These are phyloP conservation scores for Tetramorium alpestre DNA, from an alignment of 1,140 invertebrate genomes.

Conservation along the genomic window DNA sequence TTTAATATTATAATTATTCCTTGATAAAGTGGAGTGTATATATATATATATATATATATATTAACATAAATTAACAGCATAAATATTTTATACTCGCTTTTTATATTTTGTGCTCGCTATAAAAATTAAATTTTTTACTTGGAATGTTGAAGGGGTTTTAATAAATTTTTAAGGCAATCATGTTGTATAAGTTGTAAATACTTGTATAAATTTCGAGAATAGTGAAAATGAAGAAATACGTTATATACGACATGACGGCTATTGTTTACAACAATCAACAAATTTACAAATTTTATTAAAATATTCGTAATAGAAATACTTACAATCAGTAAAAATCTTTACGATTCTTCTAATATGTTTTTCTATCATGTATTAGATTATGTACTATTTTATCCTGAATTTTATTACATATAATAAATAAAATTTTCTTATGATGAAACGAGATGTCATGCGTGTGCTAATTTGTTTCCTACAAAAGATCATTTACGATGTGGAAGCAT, in stretches of 20 bases:
- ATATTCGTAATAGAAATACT: not conserved
- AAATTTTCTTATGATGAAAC: conserved; percentile 11
- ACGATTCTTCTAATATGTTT: not conserved
- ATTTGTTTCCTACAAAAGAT: conserved; percentile 17
- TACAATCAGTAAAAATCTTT: not conserved
- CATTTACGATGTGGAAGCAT: conserved; percentile 18
- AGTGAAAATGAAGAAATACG: not conserved
- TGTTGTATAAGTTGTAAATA: not conserved
- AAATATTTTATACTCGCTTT: not conserved
- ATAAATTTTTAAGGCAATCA: not conserved
- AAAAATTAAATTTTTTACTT: not conserved
- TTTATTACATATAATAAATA: not conserved
- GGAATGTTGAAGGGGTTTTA: not conserved
- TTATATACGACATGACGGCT: not conserved
- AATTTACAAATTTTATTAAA: not conserved
- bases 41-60: too few species aligned
- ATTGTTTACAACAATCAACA: not conserved
- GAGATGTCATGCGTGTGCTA: not conserved
- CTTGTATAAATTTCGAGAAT: not conserved
- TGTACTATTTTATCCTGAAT: not conserved
- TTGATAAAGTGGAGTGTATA: not conserved
- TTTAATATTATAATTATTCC: not conserved
- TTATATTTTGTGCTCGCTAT: not conserved
- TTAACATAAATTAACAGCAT: not conserved
- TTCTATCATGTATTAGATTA: not conserved